Evolutionary conservation across 2,797 vertebrate genomes (phyloP).

Genomic region (Cyclopterus lumpus): DNA sequence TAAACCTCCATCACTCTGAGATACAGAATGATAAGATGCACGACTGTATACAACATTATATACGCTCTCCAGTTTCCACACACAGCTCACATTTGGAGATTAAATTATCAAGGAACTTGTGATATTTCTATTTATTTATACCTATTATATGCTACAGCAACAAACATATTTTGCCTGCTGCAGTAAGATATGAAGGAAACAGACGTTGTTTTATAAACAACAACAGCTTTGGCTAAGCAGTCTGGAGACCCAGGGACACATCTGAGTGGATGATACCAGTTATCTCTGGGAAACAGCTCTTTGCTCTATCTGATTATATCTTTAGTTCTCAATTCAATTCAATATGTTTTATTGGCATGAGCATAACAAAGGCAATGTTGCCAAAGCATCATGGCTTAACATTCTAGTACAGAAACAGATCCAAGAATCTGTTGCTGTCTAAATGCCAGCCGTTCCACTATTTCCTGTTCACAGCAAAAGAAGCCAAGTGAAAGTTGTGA

Average conservation of each 20-base stretch:
- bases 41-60: background rate
- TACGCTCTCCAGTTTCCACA: background rate
- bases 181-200: background rate
- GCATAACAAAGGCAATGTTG: background rate
- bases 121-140: background rate
- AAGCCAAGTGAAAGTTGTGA: background rate
- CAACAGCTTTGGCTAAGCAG: conserved; percentile 42
- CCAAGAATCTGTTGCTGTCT: background rate
- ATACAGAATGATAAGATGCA: background rate
- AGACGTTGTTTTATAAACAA: conserved; percentile 10
- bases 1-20: background rate
- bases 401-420: conserved; percentile 4
- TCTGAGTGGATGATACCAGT: conserved; percentile 36
- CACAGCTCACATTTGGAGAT: background rate
- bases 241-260: conserved; percentile 49
- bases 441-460: background rate
- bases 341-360: background rate
- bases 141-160: background rate
- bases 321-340: conserved; percentile 9
- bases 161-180: background rate
- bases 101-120: background rate
- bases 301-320: conserved; percentile 24
- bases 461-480: background rate
- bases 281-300: conserved; percentile 46
- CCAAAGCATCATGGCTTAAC: background rate